Conservation (phyloP, 2,888 invertebrate species). For the Thereva nobilitata region DNA sequence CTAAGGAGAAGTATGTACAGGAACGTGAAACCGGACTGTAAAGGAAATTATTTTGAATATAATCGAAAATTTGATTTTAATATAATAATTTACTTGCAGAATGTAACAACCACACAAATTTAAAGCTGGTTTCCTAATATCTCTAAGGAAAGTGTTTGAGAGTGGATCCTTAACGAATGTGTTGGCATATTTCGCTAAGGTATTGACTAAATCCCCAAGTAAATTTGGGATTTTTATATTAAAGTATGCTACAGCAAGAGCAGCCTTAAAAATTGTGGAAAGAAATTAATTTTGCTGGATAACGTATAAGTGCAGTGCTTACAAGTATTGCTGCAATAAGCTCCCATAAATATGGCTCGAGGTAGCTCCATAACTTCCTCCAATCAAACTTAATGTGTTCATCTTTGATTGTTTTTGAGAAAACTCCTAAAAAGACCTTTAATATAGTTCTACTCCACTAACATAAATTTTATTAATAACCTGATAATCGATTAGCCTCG, state of each 20-base stretch:
- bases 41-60: conserved; percentile 41
- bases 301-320: conserved; percentile 42
- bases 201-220: conserved; percentile 82
- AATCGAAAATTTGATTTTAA: neutral
- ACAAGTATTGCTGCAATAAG: conserved; percentile 79
- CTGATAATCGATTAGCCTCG: conserved; percentile 53
- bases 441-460: neutral
- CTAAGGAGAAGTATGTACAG: conserved; percentile 86
- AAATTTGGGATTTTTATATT: conserved; percentile 88
- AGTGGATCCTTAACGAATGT: conserved; percentile 57
- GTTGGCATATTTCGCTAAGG: conserved; percentile 65
- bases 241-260: conserved; percentile 81
- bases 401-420: conserved; percentile 46
- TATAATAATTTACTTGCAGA: conserved; percentile 47
- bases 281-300: neutral
- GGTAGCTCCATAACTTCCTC: conserved; percentile 71
- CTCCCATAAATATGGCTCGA: conserved; percentile 77
- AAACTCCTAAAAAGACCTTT: conserved; percentile 14
- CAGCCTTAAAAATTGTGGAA: conserved; percentile 68
- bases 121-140: conserved; percentile 53
- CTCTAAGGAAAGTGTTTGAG: conserved; percentile 53
- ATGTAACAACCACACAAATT: conserved; percentile 55
- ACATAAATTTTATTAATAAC: conserved; percentile 11
- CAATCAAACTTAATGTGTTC: conserved; percentile 75
- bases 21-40: conserved; percentile 84